Evolutionary conservation across 2,113 vertebrate species (phyloP).

Genomic region (Melanostigma gelatinosum): DNA sequence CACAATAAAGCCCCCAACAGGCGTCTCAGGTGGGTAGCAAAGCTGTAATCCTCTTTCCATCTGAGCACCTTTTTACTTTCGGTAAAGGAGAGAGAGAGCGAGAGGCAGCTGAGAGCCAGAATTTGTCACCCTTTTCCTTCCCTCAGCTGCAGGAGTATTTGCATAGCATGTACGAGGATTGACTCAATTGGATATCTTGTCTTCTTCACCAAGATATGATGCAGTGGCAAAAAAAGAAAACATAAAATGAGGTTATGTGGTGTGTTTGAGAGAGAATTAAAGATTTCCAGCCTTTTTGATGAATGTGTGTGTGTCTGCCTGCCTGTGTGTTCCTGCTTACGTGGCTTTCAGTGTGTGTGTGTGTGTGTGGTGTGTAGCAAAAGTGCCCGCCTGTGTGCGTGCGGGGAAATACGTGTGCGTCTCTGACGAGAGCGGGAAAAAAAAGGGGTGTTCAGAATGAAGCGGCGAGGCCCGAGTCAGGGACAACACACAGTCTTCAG

Average conservation of each 20-base stretch:
- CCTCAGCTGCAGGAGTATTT: conserved; percentile 59
- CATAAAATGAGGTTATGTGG: conserved; percentile 21
- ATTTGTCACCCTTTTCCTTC: conserved; percentile 58
- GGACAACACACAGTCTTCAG: conserved; percentile 71
- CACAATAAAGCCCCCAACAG: conserved; percentile 78
- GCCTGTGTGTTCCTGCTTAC: conserved; percentile 4
- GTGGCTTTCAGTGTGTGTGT: background rate
- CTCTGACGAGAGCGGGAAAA: conserved; percentile 30
- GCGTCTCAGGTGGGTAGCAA: conserved; percentile 77
- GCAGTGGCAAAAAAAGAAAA: background rate
- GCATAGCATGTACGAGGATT: conserved; percentile 53
- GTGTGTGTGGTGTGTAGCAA: background rate
- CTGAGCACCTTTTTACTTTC: conserved; percentile 76
- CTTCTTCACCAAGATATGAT: conserved; percentile 39
- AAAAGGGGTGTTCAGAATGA: conserved; percentile 46
- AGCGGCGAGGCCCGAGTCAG: conserved; percentile 49
- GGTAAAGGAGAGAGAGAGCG: conserved; percentile 35
- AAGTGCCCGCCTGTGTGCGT: background rate
- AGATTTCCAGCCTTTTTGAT: conserved; percentile 45
- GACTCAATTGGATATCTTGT: conserved; percentile 73
- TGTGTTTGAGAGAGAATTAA: conserved; percentile 34
- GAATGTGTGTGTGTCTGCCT: conserved; percentile 8
- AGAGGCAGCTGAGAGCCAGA: conserved; percentile 29
- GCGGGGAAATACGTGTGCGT: conserved; percentile 14
- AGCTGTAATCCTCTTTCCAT: conserved; percentile 79